phyloP scores from a whole-genome alignment of 1,140 invertebrate species.

The Euura lappo region DNA sequence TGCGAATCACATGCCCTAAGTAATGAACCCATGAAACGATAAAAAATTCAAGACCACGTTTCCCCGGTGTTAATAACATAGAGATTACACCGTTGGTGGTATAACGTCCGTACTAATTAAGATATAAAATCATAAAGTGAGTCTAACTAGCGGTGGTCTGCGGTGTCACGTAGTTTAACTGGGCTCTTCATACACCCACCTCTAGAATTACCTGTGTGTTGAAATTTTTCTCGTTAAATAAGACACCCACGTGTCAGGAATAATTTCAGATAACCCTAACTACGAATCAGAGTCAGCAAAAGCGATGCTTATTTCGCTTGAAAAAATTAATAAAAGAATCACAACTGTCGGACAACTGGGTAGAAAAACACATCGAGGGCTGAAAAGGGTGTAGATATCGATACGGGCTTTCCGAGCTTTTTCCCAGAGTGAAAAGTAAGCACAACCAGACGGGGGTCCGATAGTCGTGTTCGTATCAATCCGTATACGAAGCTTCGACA shows the following conservation, averaged over 20 bases:
- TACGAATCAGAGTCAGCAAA: background rate
- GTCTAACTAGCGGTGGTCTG: background rate
- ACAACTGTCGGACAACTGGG: too few species aligned
- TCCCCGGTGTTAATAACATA: too few species aligned
- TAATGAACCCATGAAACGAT: too few species aligned
- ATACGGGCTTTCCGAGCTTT: too few species aligned
- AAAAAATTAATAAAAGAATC: too few species aligned
- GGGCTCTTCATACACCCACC: background rate
- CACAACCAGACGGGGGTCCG: background rate
- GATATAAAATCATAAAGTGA: background rate
- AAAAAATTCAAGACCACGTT: too few species aligned
- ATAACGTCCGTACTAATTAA: too few species aligned
- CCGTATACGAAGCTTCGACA: background rate
- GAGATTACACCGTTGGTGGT: too few species aligned
- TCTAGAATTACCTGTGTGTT: background rate
- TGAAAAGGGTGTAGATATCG: too few species aligned
- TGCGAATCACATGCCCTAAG: too few species aligned
- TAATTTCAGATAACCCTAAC: background rate
- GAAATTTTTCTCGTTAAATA: background rate
- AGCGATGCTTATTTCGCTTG: too few species aligned
- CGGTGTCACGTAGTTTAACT: background rate
- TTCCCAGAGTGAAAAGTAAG: background rate
- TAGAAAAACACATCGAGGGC: too few species aligned
- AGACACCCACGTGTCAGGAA: background rate
- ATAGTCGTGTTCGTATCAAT: background rate